Percentiles rank a stretch among this genome's conserved stretches.
Conservation (phyloP, 2,888 invertebrate species). For the Unio delphinus region DNA sequence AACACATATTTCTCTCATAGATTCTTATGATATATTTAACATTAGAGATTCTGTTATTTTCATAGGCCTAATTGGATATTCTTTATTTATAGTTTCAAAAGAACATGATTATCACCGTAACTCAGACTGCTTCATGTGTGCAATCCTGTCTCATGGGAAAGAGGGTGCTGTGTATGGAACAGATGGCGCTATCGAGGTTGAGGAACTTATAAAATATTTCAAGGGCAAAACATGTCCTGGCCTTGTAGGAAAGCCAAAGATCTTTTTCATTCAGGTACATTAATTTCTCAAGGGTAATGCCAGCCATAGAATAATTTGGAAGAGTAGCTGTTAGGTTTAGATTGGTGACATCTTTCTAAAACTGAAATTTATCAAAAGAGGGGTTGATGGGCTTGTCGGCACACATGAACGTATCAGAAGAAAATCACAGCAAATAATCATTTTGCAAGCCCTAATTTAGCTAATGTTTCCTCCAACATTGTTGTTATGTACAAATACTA, state of each 20-base stretch:
- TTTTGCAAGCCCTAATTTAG: too few species aligned
- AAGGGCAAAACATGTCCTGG: slow-evolving; percentile 82
- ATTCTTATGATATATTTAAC: too few species aligned
- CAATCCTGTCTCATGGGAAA: slow-evolving; percentile 92
- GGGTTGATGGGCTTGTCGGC: too few species aligned
- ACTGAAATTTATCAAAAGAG: too few species aligned
- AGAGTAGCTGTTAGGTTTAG: background rate
- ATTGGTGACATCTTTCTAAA: background rate
- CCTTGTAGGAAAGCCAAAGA: slow-evolving; percentile 88
- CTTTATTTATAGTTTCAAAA: slow-evolving; percentile 76
- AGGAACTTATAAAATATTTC: slow-evolving; percentile 79
- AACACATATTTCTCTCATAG: too few species aligned
- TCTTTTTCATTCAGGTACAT: slow-evolving; percentile 80
- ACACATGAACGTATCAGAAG: too few species aligned
- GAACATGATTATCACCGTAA: slow-evolving; percentile 86
- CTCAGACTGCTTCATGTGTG: slow-evolving; percentile 86
- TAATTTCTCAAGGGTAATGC: background rate
- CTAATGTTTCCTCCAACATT: too few species aligned
- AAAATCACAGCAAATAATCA: too few species aligned
- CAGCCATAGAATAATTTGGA: background rate
- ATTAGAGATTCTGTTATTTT: too few species aligned
- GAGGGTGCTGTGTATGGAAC: slow-evolving; percentile 88
- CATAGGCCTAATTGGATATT: background rate
- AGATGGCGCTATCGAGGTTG: slow-evolving; percentile 88
- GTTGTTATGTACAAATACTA: too few species aligned